Base-by-base conservation (phyloP, 2,888 invertebrate genomes). In the Syritta pipiens region DNA sequence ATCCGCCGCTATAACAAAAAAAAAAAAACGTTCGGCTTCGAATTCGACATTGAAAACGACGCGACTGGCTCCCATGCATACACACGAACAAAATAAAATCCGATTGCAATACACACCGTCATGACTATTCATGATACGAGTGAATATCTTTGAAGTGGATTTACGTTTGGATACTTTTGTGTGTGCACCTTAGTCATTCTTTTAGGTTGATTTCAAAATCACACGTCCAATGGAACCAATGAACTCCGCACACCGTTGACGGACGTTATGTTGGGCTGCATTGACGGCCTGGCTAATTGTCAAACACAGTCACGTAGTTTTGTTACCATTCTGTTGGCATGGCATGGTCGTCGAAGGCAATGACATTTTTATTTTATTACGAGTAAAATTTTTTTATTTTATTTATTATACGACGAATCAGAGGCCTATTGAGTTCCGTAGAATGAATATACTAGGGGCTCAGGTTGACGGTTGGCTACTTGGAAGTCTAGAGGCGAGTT, bases 301-400 rank as follows among this genome's bases (percentile, higher is more conserved):
- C 46, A 10, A 74, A 51, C 28, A 19, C 59, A 42, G 59, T 74
- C 74, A 74, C 74, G 74, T 74, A 72, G 6, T 22, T 65, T 51
- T 51, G 51, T 44, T 59, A 67, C 44, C 40, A 51, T 65, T 60
- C 24, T 30, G 20, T 24, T 22, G 57, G 7, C 14, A n/a, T n/a
- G n/a, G n/a, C n/a, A n/a, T n/a, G n/a, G n/a, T 28, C 3, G 48
- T 49, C 17, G 26, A 74, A 51, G 65, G 74, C 74, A 74, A 67
- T 65, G 57, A 59, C 57, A 40, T 20, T 65, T 59, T 46, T 44
- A 26, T 14, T 46, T 26, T 4, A 2, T 14, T 46, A n/a, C n/a
- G n/a, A n/a, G n/a, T n/a, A n/a, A n/a, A n/a, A n/a, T 46, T 14
- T 46, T 19, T 12, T 24, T 9, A 1, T 46, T 26, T 55, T 28